phyloP scores from a whole-genome alignment of 2,888 invertebrate species.

The Eutolmus rufibarbis region DNA sequence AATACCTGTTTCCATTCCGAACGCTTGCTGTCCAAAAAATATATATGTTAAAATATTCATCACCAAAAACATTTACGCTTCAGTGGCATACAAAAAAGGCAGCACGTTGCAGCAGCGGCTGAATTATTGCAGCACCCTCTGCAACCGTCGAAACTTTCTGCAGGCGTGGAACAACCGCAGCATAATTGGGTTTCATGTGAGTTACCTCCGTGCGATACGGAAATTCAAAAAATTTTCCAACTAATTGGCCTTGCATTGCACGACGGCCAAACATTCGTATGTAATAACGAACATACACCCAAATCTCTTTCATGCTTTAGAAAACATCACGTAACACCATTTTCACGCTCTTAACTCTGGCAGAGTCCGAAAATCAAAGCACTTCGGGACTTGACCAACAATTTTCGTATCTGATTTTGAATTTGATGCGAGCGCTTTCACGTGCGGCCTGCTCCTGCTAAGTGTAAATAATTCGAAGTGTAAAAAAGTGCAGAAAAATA shows the following conservation, averaged over 20 bases:
- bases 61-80: neutral
- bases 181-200: neutral
- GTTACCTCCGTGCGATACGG: neutral
- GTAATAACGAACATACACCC: neutral
- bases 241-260: neutral
- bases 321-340: conserved; percentile 14
- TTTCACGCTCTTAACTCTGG: conserved; percentile 1
- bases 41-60: neutral
- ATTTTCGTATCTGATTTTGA: neutral
- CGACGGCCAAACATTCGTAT: neutral
- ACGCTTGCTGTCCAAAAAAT: neutral
- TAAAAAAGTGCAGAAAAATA: neutral
- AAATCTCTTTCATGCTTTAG: neutral
- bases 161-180: neutral
- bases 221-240: neutral
- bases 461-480: neutral
- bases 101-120: neutral
- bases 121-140: neutral
- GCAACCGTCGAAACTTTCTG: neutral
- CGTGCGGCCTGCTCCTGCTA: neutral
- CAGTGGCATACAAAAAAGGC: neutral
- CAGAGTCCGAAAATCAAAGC: neutral
- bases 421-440: neutral
- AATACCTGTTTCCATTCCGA: neutral
- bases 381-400: neutral